A percentile compares a stretch with the other conserved stretches of the same genome.
Conservation (phyloP, 2,888 invertebrate species). For the Diloba caeruleocephala region DNA sequence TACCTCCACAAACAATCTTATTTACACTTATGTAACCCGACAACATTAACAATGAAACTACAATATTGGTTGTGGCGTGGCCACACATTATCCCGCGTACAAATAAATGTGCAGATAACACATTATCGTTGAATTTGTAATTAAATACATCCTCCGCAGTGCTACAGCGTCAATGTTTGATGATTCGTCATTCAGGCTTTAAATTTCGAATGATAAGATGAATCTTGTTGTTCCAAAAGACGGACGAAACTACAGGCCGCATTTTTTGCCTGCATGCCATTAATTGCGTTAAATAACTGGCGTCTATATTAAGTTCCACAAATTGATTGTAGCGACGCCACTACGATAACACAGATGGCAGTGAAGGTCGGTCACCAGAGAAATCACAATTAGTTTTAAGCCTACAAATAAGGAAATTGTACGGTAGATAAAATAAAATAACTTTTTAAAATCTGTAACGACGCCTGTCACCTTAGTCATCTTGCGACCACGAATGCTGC, state of each 20-base stretch:
- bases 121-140: slow-evolving; percentile 60
- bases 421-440: no score
- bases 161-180: slow-evolving; percentile 36
- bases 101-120: slow-evolving; percentile 54
- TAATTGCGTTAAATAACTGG: no score
- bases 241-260: neutral
- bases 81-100: slow-evolving; percentile 12
- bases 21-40: slow-evolving; percentile 9
- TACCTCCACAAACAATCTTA: slow-evolving; percentile 7
- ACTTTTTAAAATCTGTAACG: no score
- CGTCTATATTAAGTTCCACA: no score
- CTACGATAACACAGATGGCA: no score
- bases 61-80: slow-evolving; percentile 1
- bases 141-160: slow-evolving; percentile 62
- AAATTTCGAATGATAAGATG: slow-evolving; percentile 23
- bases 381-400: slow-evolving; percentile 15
- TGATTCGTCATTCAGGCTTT: slow-evolving; percentile 44
- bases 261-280: no score
- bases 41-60: slow-evolving; percentile 9
- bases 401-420: no score
- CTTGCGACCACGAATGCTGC: no score
- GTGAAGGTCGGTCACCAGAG: slow-evolving; percentile 21
- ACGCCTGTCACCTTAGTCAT: no score
- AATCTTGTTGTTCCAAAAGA: slow-evolving; percentile 10
- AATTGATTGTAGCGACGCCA: no score